Evolutionary conservation across 1,140 invertebrate genomes (phyloP), one percentile per base, ranked within the genome.

Genomic region (Meloidogyne chitwoodi): DNA sequence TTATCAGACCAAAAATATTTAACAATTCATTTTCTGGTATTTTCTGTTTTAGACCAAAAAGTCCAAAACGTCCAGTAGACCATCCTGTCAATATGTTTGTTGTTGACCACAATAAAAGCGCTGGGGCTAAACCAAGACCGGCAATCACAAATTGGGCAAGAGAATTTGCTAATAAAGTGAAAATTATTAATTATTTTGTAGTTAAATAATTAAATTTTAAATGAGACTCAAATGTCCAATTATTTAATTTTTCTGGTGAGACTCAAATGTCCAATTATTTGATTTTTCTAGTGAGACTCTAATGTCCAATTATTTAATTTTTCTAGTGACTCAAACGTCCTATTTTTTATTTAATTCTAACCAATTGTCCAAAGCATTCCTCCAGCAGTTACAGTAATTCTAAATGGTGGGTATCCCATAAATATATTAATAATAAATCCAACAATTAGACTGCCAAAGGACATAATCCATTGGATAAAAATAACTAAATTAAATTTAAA

Each of bases 11-110:
- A 0, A 70, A 19, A 29, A 71, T 27, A 24, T 81, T 81, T 16
- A 80, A 24, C 11, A 67, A 26, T 26, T 76, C 73, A 66, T 74
- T 66, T 38, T 29, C 61, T 1, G 79, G 67, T n/a, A 80, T 38
- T 26, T 68, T 76, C 8, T 41, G 24, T 56, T 77, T 56, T 24
- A 80, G 68, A 1, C 79, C 79, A 62, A 80, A 81, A 22, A 81
- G 14, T 12, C 79, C 79, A 41, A 80, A 80, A n/a, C 73, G 61
- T 2, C 78, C 72, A 65, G 67, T 76, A 11, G 78, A 62, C 79
- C 79, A 80, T 6, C 79, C 79, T n/a, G 73, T 73, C 16, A 80
- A 29, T 61, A 77, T 78, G n/a, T 80, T 80, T 24, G 79, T 80
- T 44, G 74, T 69, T 31, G 69, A 78, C 79, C 79, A 80, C 6